Conservation (phyloP, 1,140 invertebrate species). For the Subanguina moxae region DNA sequence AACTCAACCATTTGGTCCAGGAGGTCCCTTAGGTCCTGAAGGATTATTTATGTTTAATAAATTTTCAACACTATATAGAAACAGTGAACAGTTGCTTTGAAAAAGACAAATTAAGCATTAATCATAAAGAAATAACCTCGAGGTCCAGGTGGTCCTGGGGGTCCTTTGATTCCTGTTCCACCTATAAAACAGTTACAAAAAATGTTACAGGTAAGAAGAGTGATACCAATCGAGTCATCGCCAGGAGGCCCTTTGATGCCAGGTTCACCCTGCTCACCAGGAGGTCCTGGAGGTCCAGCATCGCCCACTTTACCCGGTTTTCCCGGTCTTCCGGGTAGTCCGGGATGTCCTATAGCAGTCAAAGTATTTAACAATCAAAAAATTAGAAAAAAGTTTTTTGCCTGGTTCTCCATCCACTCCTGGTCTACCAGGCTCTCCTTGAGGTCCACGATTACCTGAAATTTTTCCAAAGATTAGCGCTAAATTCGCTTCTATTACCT, state of each 20-base stretch:
- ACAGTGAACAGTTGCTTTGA: too few species aligned
- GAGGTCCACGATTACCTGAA: constrained; percentile 49
- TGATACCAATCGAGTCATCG: constrained; percentile 37
- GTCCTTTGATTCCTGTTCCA: constrained; percentile 49
- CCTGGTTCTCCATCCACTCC: constrained; percentile 53
- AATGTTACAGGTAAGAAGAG: not conserved
- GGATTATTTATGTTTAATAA: not conserved
- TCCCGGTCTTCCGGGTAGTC: constrained; percentile 41
- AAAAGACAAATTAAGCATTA: not conserved
- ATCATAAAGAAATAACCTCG: not conserved
- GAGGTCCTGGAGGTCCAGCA: constrained; percentile 32
- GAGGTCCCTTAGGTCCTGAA: constrained; percentile 44
- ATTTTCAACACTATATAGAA: too few species aligned
- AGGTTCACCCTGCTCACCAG: constrained; percentile 36
- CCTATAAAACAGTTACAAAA: constrained; percentile 10
- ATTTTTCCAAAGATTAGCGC: too few species aligned
- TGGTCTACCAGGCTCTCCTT: constrained; percentile 51
- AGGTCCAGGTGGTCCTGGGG: constrained; percentile 45
- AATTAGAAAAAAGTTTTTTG: not conserved
- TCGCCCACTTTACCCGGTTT: constrained; percentile 55
- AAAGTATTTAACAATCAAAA: constrained; percentile 3
- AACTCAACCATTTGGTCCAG: constrained; percentile 44
- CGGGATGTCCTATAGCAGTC: constrained; percentile 23
- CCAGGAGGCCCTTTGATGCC: constrained; percentile 48
- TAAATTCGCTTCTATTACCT: too few species aligned